A percentile compares a stretch with the other conserved stretches of the same genome.
phyloP scores from a whole-genome alignment of 2,888 invertebrate genomes.

The Dilophus febrilis region DNA sequence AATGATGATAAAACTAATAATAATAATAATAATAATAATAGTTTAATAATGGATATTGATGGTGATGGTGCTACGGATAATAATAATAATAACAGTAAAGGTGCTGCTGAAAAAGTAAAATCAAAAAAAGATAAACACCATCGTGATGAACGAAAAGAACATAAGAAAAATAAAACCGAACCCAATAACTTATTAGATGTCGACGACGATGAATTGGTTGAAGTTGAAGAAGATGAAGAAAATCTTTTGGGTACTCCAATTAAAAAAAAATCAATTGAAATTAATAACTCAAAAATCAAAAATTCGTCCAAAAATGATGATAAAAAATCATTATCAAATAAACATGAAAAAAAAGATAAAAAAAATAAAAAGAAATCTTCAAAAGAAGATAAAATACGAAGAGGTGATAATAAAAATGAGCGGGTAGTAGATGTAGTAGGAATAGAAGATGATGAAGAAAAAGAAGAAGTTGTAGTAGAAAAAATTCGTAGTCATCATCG shows the following conservation, averaged over 20 bases:
- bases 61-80: background rate
- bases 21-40: too few relatives aligned
- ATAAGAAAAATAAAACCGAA: too few relatives aligned
- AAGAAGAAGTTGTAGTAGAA: background rate
- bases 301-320: constrained; percentile 31
- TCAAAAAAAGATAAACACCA: constrained; percentile 15
- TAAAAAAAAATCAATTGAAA: too few relatives aligned
- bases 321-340: constrained; percentile 21
- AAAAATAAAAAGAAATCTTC: constrained; percentile 1
- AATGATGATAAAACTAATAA: too few relatives aligned
- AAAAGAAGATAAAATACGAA: too few relatives aligned
- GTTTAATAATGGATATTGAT: background rate
- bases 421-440: constrained; percentile 11
- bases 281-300: too few relatives aligned
- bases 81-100: constrained; percentile 32
- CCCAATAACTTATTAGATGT: too few relatives aligned
- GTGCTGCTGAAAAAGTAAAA: constrained; percentile 16
- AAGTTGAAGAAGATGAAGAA: constrained; percentile 13
- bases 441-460: too few relatives aligned
- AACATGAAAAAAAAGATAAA: constrained; percentile 5
- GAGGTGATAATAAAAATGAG: constrained; percentile 13
- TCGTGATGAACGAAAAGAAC: constrained; percentile 15
- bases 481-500: background rate
- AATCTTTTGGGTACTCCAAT: constrained; percentile 26
- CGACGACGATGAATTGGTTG: too few relatives aligned